phyloP scores from a whole-genome alignment of 2,888 invertebrate species.

The Pterostichus madidus region DNA sequence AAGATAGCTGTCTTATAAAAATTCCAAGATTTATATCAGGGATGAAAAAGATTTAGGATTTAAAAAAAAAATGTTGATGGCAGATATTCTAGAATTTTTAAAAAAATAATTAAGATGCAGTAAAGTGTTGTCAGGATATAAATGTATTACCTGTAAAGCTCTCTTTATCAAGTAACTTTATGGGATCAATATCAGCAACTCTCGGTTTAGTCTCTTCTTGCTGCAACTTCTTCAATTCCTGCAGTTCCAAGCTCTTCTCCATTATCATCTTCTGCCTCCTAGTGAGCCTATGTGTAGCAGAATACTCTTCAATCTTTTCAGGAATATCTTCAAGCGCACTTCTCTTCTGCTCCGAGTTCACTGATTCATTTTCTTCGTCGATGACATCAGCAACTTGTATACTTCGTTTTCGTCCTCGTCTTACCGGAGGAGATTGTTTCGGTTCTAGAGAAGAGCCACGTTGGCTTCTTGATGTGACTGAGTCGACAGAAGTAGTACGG shows the following conservation, averaged over 20 bases:
- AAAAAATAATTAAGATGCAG: too few relatives aligned
- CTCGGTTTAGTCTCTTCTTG: slow-evolving; percentile 71
- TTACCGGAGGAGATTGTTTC: slow-evolving; percentile 46
- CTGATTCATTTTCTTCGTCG: background rate
- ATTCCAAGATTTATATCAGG: too few relatives aligned
- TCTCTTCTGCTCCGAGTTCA: background rate
- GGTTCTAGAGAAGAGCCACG: slow-evolving; percentile 29
- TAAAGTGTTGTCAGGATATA: too few relatives aligned
- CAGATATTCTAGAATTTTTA: too few relatives aligned
- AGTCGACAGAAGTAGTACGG: background rate
- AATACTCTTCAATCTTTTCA: slow-evolving; percentile 69
- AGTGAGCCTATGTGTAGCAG: slow-evolving; percentile 75
- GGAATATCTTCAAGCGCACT: slow-evolving; percentile 68
- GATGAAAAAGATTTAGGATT: too few relatives aligned
- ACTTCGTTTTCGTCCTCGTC: slow-evolving; percentile 44
- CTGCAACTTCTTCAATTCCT: slow-evolving; percentile 67
- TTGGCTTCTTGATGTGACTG: background rate
- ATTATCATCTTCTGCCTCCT: slow-evolving; percentile 78
- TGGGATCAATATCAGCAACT: slow-evolving; percentile 77
- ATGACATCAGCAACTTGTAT: slow-evolving; percentile 42
- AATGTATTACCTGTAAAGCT: slow-evolving; percentile 77
- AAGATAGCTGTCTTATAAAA: too few relatives aligned
- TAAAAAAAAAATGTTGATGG: too few relatives aligned
- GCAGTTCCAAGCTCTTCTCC: slow-evolving; percentile 73
- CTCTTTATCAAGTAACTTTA: slow-evolving; percentile 77